These are phyloP conservation scores for Semibalanus balanoides DNA, from an alignment of 1,140 invertebrate genomes.

Conservation along the genomic window DNA sequence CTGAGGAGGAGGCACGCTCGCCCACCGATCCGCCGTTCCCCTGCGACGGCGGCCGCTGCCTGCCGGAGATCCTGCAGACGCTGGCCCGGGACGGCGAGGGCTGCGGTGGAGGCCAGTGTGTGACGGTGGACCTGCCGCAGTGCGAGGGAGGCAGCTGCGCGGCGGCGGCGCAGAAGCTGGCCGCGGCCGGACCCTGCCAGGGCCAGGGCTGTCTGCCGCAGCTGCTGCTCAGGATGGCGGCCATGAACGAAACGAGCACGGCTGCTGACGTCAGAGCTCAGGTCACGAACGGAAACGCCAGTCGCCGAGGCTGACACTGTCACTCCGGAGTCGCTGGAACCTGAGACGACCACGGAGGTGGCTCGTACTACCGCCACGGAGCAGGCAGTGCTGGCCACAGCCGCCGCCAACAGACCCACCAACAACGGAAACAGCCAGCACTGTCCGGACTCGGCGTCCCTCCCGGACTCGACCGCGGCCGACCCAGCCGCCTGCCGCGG, in stretches of 20 bases:
- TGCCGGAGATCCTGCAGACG: background rate
- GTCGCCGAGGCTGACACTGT: too few relatives aligned
- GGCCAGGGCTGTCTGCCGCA: background rate
- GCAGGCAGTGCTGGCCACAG: background rate
- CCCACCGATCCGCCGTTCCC: background rate
- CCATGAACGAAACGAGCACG: background rate
- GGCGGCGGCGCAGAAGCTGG: background rate
- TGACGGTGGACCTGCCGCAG: background rate
- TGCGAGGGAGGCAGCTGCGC: background rate
- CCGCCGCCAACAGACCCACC: background rate
- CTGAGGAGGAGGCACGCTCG: too few relatives aligned
- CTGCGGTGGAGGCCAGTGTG: background rate
- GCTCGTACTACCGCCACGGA: background rate
- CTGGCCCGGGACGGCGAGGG: background rate
- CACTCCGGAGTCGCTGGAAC: too few relatives aligned
- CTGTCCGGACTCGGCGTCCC: background rate
- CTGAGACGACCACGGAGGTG: background rate
- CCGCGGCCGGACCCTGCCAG: background rate
- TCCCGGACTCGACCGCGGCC: too few relatives aligned
- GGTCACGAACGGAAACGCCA: too few relatives aligned
- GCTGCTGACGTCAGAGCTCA: background rate
- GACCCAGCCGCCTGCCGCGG: background rate
- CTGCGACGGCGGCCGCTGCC: background rate
- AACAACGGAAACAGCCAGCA: background rate
- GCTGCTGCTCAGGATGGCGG: background rate